phyloP scores from a whole-genome alignment of 1,140 invertebrate species.

The Ceratina australensis region DNA sequence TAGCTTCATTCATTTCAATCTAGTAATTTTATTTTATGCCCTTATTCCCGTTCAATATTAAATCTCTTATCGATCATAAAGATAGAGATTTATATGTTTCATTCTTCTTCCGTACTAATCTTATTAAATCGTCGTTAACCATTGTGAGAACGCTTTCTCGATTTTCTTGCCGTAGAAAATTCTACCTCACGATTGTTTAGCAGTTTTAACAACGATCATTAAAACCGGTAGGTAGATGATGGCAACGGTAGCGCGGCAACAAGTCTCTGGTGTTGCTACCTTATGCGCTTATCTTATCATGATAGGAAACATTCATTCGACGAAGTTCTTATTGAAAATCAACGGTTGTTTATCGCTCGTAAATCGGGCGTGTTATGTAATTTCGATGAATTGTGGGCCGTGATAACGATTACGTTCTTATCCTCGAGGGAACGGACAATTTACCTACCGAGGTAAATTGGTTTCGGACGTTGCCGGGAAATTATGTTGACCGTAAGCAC shows the following conservation, averaged over 20 bases:
- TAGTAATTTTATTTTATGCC: no score
- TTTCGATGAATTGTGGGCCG: background rate
- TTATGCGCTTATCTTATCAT: background rate
- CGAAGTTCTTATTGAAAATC: slow-evolving; percentile 29
- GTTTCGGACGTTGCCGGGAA: background rate
- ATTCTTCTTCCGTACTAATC: no score
- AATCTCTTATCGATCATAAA: no score
- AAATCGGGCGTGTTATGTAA: background rate
- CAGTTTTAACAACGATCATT: slow-evolving; percentile 6
- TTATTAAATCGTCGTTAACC: no score
- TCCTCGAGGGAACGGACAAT: no score
- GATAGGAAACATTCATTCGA: slow-evolving; percentile 31
- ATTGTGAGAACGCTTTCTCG: background rate
- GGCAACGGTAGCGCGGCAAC: no score
- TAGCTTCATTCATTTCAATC: no score
- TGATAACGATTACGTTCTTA: slow-evolving; percentile 8
- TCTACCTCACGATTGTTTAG: slow-evolving; percentile 1
- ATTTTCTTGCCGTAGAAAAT: background rate
- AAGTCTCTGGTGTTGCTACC: background rate
- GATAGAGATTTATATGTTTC: no score
- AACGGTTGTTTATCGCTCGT: background rate
- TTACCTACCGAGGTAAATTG: slow-evolving; percentile 1
- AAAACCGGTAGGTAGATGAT: background rate
- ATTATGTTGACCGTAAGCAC: background rate
- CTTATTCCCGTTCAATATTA: no score